A percentile compares a stretch with the other conserved stretches of the same genome.
Conservation (phyloP, 2,888 invertebrate species). For the Hofmannophila pseudospretella region DNA sequence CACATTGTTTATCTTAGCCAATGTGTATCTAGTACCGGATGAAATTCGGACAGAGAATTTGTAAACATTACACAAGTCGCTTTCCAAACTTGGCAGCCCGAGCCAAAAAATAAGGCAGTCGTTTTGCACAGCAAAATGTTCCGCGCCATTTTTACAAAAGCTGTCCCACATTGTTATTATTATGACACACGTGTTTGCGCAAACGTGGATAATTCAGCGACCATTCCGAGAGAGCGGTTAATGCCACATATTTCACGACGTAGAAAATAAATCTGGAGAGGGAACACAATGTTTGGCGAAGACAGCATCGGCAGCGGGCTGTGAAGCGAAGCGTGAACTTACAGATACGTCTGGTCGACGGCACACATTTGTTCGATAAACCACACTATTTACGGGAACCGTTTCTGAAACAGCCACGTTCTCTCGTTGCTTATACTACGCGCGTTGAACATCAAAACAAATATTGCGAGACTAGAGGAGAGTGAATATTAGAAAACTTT, state of each 20-base stretch:
- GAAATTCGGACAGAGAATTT: too few relatives aligned
- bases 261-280: slow-evolving; percentile 27
- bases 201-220: not conserved
- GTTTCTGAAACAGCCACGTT: not conserved
- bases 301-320: slow-evolving; percentile 21
- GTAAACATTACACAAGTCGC: too few relatives aligned
- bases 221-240: not conserved
- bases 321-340: slow-evolving; percentile 42
- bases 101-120: too few relatives aligned
- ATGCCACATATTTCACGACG: slow-evolving; percentile 24
- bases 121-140: too few relatives aligned
- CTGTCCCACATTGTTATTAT: not conserved
- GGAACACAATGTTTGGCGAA: slow-evolving; percentile 31
- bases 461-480: too few relatives aligned
- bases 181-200: slow-evolving; percentile 1
- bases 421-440: not conserved
- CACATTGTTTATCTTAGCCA: too few relatives aligned
- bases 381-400: slow-evolving; percentile 13
- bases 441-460: too few relatives aligned
- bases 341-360: slow-evolving; percentile 35
- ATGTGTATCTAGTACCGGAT: too few relatives aligned
- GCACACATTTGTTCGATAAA: slow-evolving; percentile 14
- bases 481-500: too few relatives aligned
- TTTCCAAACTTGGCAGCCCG: too few relatives aligned
- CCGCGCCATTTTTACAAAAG: too few relatives aligned